Conservation (phyloP, 2,797 vertebrate species). For the Discoglossus pictus region DNA sequence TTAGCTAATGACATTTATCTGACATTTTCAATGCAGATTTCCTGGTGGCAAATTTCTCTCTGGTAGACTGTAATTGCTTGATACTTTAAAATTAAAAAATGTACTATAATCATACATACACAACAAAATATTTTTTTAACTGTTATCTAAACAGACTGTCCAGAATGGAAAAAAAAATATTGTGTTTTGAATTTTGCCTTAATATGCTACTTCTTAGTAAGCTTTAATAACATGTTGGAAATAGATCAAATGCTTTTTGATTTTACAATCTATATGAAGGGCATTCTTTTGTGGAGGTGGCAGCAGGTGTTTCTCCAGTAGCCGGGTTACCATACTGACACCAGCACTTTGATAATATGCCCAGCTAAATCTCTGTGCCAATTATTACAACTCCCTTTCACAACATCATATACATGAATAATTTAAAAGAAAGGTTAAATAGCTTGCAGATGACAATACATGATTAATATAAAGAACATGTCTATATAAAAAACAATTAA, state of each 20-base stretch:
- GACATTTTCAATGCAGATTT: constrained; percentile 45
- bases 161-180: neutral
- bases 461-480: neutral
- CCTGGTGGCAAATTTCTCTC: constrained; percentile 33
- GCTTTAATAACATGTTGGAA: constrained; percentile 26
- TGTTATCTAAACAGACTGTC: constrained; percentile 13
- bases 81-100: constrained; percentile 20
- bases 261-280: neutral
- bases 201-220: neutral
- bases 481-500: constrained; percentile 10
- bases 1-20: constrained; percentile 49
- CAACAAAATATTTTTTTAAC: constrained; percentile 1
- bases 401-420: constrained; percentile 28
- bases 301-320: constrained; percentile 21
- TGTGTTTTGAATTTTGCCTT: neutral
- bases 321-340: constrained; percentile 22
- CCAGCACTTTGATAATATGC: constrained; percentile 12
- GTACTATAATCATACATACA: constrained; percentile 24
- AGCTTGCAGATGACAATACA: constrained; percentile 30
- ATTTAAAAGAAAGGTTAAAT: constrained; percentile 41
- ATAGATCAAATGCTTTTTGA: neutral
- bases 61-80: constrained; percentile 22
- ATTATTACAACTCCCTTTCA: constrained; percentile 18
- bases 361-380: constrained; percentile 35
- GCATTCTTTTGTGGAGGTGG: constrained; percentile 8